Evolutionary conservation across 2,888 invertebrate species (phyloP).

Genomic region (Gonocerus acuteangulatus): DNA sequence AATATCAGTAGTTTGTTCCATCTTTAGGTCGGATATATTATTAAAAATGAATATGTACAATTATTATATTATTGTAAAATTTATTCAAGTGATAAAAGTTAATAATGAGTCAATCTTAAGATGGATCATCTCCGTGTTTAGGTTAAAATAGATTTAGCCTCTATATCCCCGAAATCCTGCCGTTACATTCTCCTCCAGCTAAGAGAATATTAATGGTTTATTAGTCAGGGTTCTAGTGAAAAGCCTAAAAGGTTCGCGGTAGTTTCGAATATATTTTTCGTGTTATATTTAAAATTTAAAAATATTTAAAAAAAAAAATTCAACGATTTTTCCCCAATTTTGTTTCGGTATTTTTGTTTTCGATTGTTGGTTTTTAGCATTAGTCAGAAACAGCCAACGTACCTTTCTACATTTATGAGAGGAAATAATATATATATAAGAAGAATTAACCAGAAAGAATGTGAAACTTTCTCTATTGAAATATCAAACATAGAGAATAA

Average conservation of each 20-base stretch:
- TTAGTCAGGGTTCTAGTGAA: constrained; percentile 36
- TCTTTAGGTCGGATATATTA: constrained; percentile 18
- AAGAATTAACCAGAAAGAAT: not conserved
- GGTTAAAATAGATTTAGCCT: constrained; percentile 2
- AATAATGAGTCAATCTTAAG: constrained; percentile 6
- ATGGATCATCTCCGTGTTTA: not conserved
- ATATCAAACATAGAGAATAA: constrained; percentile 2
- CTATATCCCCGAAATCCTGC: constrained; percentile 30
- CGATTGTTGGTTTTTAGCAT: constrained; percentile 25
- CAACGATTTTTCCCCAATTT: constrained; percentile 26
- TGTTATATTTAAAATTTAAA: constrained; percentile 3
- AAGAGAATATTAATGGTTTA: constrained; percentile 30
- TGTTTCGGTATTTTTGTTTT: constrained; percentile 29
- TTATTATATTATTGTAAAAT: constrained; percentile 11
- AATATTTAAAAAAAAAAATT: constrained; percentile 1
- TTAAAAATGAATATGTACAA: constrained; percentile 16
- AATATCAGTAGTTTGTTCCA: constrained; percentile 28
- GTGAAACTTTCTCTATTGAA: not conserved
- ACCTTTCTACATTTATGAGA: constrained; percentile 17
- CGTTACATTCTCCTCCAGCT: constrained; percentile 17
- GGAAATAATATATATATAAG: not conserved
- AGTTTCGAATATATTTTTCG: constrained; percentile 26
- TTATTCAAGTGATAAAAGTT: constrained; percentile 16
- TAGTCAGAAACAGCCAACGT: constrained; percentile 25
- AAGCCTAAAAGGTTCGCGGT: constrained; percentile 34